These are phyloP conservation scores for Spatulosminthurus flaviceps DNA, from an alignment of 2,888 invertebrate species.

Conservation along the genomic window DNA sequence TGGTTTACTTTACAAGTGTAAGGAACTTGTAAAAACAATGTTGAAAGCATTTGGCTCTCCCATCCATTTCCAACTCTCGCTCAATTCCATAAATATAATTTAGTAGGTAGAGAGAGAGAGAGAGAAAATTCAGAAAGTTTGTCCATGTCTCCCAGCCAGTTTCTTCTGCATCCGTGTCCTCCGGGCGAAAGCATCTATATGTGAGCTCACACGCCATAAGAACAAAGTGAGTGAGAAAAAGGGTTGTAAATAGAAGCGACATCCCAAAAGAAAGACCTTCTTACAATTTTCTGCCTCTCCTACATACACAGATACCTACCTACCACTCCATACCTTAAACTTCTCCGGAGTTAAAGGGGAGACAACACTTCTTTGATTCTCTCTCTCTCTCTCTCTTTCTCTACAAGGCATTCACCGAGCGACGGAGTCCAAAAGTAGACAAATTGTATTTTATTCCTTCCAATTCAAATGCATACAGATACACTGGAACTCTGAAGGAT, in stretches of 20 bases:
- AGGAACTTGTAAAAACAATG: not conserved
- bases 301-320: too few relatives aligned
- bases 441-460: too few relatives aligned
- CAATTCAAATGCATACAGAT: too few relatives aligned
- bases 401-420: too few relatives aligned
- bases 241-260: not conserved
- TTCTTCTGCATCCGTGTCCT: not conserved
- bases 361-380: too few relatives aligned
- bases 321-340: too few relatives aligned
- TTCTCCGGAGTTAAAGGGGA: too few relatives aligned
- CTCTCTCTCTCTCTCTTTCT: too few relatives aligned
- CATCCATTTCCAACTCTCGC: not conserved
- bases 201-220: not conserved
- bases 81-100: conserved; percentile 37
- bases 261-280: too few relatives aligned
- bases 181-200: not conserved
- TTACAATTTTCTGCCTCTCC: too few relatives aligned
- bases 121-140: conserved; percentile 27
- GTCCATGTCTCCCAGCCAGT: not conserved
- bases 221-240: not conserved
- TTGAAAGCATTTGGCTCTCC: not conserved
- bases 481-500: too few relatives aligned
- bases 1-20: not conserved
- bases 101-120: conserved; percentile 3
- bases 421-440: too few relatives aligned